Conservation (phyloP, 2,113 vertebrate species). For the Antechinus stuartii region DNA sequence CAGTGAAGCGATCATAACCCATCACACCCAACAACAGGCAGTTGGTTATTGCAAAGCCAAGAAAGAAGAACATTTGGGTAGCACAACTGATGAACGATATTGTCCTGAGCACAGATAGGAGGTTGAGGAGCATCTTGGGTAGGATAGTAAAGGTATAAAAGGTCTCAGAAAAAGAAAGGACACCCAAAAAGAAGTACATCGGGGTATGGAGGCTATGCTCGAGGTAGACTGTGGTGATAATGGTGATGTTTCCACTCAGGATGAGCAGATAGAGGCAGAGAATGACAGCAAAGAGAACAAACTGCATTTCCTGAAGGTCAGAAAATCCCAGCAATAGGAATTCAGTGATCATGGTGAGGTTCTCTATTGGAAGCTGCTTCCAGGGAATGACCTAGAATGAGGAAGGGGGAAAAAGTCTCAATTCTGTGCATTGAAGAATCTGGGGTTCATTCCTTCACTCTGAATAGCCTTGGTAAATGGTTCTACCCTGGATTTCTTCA, state of each 20-base stretch:
- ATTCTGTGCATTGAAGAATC: no score
- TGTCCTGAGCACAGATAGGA: not conserved
- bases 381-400: not conserved
- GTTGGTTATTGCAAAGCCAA: not conserved
- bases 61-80: not conserved
- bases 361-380: not conserved
- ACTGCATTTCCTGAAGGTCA: not conserved
- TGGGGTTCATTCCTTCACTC: not conserved
- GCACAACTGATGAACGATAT: not conserved
- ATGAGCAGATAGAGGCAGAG: not conserved
- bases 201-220: not conserved
- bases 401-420: not conserved
- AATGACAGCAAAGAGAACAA: not conserved
- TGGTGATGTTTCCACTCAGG: slow-evolving; percentile 1
- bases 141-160: not conserved
- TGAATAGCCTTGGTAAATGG: not conserved
- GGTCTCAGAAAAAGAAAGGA: not conserved
- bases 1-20: not conserved
- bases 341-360: not conserved
- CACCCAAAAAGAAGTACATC: not conserved
- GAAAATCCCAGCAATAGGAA: not conserved
- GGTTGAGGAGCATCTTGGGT: slow-evolving; percentile 1
- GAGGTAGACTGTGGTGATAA: slow-evolving; percentile 7
- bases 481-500: not conserved
- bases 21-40: not conserved